Evolutionary conservation across 2,113 vertebrate genomes (phyloP), one percentile per base, ranked within the genome.

Genomic region (Oreochromis tanganicae): DNA sequence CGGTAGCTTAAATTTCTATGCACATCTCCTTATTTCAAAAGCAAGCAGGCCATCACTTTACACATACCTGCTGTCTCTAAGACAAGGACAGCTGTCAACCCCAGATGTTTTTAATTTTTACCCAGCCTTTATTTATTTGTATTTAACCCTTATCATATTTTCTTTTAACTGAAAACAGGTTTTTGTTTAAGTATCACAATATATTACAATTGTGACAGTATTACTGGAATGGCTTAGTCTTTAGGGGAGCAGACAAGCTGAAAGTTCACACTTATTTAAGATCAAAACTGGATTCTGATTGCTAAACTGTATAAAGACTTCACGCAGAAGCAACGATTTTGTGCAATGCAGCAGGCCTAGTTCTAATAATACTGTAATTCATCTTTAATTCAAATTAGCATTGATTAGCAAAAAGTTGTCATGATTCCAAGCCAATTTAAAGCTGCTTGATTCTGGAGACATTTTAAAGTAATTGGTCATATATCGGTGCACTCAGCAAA

Each of bases 381-480:
- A 82, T 91, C 86, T 91, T 86, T 81, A 87, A 55, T 29, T 85
- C 86, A 80, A 88, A 92, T 94, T 85, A 88, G 59, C 78, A 88
- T 63, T 81, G 90, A 94, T 89, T 81, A 82, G 61, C 34, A 43
- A 84, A 90, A 41, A 7, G 43, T 85, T 88, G 86, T 87, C 85
- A 78, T 21, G 68, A 80, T 75, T 87, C 88, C 82, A 92, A 88
- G 90, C 43, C 71, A 12, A 85, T 93, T 89, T 86, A 56, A 84
- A 91, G 75, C 89, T n/a, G 46, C 79, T 89, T 61, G 50, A 88
- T 84, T 89, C 59, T 75, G 46, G 68, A 50, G 80, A 63, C 55
- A 36, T 81, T 86, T 83, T 78, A 85, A 85, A 83, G 80, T 46
- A 36, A 61, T 85, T 83, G 50, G 88, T 88, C 84, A 93, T 55